Conservation (phyloP, 2,888 invertebrate species). For the Norana najaformis region DNA sequence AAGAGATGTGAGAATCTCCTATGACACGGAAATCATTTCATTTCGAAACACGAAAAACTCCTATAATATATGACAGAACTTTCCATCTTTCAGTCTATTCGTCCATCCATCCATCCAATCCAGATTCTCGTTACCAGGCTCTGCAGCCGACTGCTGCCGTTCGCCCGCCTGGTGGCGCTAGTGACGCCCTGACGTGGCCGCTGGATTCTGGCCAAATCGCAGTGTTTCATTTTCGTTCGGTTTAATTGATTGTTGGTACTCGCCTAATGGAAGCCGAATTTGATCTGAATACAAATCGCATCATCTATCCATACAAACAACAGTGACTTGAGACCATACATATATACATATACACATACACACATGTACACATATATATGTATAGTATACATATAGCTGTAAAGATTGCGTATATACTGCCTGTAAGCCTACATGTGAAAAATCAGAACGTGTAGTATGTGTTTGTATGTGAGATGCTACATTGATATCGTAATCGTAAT, state of each 20-base stretch:
- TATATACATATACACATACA: not conserved
- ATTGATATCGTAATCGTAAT: no score
- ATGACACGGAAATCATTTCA: not conserved
- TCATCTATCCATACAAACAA: no score
- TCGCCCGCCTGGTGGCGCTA: not conserved
- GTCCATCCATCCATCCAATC: not conserved
- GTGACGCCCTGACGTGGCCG: not conserved
- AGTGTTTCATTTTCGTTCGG: conserved; percentile 5
- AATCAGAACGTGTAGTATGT: no score
- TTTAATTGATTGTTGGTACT: not conserved
- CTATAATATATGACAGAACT: not conserved
- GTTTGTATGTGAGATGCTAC: no score
- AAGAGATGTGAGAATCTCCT: not conserved
- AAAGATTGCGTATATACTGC: no score
- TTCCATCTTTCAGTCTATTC: not conserved
- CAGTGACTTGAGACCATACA: no score
- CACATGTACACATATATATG: no score
- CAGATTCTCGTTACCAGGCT: not conserved
- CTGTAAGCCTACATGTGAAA: no score
- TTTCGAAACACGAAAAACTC: not conserved
- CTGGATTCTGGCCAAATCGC: not conserved
- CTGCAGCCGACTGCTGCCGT: not conserved
- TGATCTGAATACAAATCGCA: not conserved
- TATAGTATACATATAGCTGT: no score
- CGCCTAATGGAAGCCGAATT: not conserved